phyloP scores from a whole-genome alignment of 2,113 vertebrate species.

The Tupaia tana region DNA sequence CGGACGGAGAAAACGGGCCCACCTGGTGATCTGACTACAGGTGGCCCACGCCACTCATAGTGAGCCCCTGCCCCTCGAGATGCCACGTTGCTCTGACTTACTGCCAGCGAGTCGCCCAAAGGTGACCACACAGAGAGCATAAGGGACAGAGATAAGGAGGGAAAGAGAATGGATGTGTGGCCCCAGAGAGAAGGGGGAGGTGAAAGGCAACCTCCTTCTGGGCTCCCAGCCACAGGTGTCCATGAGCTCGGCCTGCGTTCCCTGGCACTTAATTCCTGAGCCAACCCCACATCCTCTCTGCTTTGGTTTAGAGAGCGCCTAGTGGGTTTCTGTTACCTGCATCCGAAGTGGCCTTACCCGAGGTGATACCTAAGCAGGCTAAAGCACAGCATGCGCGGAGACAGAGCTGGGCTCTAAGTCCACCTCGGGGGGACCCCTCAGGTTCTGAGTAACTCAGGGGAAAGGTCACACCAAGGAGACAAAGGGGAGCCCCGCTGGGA shows the following conservation, averaged over 20 bases:
- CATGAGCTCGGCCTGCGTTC: background rate
- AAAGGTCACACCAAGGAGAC: background rate
- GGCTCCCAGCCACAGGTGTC: background rate
- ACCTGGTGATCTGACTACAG: rapidly evolving
- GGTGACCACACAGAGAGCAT: background rate
- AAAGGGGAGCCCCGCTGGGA: rapidly evolving
- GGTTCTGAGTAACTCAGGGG: rapidly evolving
- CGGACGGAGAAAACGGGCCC: background rate
- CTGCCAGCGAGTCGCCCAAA: background rate
- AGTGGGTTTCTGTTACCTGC: background rate
- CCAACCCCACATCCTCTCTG: background rate
- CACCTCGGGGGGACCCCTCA: rapidly evolving
- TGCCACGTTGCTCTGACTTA: rapidly evolving
- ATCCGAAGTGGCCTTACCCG: background rate
- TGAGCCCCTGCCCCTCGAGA: background rate
- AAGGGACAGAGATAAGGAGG: background rate
- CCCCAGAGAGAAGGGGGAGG: background rate
- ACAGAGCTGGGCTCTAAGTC: background rate
- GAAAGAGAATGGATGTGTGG: rapidly evolving
- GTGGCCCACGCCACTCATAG: rapidly evolving
- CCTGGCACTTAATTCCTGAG: background rate
- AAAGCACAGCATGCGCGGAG: background rate
- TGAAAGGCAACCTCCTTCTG: background rate
- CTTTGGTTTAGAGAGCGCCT: background rate
- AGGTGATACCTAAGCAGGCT: background rate